A percentile compares a stretch with the other conserved stretches of the same genome.
phyloP scores from a whole-genome alignment of 2,113 vertebrate genomes.

The Panthera tigris region DNA sequence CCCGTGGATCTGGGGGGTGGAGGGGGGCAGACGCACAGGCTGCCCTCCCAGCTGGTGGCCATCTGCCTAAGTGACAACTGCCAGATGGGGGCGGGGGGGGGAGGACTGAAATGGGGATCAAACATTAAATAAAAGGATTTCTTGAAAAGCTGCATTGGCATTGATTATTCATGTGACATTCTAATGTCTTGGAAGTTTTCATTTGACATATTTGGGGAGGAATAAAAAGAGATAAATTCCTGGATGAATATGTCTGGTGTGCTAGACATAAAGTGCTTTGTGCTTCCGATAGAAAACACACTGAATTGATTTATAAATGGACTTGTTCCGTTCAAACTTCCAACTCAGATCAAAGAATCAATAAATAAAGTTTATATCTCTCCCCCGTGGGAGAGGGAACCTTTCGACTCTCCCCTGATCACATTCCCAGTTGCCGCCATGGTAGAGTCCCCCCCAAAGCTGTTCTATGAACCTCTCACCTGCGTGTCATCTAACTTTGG shows the following conservation, averaged over 20 bases:
- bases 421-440: neutral
- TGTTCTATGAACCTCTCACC: conserved; percentile 34
- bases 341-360: conserved; percentile 71
- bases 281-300: conserved; percentile 55
- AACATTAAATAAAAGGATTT: conserved; percentile 85
- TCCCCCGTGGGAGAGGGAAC: rapidly evolving
- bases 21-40: conserved; percentile 67
- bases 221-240: conserved; percentile 56
- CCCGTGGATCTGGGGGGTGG: conserved; percentile 55
- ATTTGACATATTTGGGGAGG: conserved; percentile 74
- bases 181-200: conserved; percentile 82
- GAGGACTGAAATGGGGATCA: conserved; percentile 81
- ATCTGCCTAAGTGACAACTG: conserved; percentile 88
- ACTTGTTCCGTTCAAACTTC: conserved; percentile 73
- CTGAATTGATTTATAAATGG: conserved; percentile 78
- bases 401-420: neutral
- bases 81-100: conserved; percentile 86
- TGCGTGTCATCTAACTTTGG: neutral
- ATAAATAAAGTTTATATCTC: conserved; percentile 37
- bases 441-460: neutral
- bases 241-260: conserved; percentile 54
- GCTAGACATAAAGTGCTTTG: conserved; percentile 40
- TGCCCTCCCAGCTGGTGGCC: conserved; percentile 87
- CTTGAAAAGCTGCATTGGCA: conserved; percentile 84
- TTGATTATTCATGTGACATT: conserved; percentile 81